These are phyloP conservation scores for Ptychobarbus kaznakovi DNA, from an alignment of 2,797 vertebrate genomes.

Conservation along the genomic window DNA sequence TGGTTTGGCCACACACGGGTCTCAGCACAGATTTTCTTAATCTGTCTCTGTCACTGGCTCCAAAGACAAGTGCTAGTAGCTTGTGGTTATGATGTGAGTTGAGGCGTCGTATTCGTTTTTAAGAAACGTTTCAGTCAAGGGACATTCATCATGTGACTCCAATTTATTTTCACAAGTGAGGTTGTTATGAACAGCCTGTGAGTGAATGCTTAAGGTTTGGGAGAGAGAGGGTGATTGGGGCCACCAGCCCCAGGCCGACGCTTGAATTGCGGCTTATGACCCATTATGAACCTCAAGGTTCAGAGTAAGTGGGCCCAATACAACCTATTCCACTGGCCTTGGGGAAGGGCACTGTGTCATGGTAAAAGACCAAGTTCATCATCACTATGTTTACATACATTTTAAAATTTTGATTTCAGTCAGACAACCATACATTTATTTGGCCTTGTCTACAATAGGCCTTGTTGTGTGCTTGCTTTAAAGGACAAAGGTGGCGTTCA, in stretches of 20 bases:
- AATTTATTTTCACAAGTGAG: conserved; percentile 63
- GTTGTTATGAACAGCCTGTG: conserved; percentile 68
- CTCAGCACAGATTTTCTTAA: conserved; percentile 50
- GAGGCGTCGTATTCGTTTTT: not conserved
- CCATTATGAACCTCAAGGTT: conserved; percentile 57
- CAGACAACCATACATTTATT: not conserved
- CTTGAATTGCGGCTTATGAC: conserved; percentile 53
- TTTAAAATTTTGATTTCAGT: not conserved
- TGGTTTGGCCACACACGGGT: conserved; percentile 59
- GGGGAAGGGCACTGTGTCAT: conserved; percentile 68
- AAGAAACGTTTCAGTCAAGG: not conserved
- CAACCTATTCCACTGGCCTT: conserved; percentile 63
- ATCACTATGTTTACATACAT: not conserved
- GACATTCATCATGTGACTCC: conserved; percentile 74
- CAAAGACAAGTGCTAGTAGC: conserved; percentile 40
- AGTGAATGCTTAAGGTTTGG: conserved; percentile 58
- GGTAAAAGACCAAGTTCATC: conserved; percentile 56
- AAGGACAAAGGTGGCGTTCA: not conserved
- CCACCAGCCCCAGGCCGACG: conserved; percentile 57
- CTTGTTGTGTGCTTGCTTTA: not conserved
- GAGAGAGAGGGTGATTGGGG: conserved; percentile 40
- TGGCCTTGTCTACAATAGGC: not conserved
- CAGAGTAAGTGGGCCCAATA: conserved; percentile 46
- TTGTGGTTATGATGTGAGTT: conserved; percentile 28
- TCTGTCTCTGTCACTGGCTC: conserved; percentile 34